Conservation (phyloP, 2,113 vertebrate species). For the Gadus chalcogrammus region DNA sequence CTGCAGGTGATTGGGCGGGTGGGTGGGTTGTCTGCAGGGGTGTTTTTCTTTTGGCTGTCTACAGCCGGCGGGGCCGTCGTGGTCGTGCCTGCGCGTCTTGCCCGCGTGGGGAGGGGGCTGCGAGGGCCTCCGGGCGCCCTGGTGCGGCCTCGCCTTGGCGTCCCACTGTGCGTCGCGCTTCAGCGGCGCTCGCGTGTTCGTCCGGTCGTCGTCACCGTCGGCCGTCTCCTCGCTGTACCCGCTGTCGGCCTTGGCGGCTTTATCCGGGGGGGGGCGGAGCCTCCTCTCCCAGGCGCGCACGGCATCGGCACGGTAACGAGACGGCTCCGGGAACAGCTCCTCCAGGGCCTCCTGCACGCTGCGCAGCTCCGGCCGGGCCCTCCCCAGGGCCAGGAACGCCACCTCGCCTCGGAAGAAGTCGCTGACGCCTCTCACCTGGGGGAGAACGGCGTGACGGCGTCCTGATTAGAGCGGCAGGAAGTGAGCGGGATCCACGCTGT, state of each 20-base stretch:
- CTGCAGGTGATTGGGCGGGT: conserved; percentile 65
- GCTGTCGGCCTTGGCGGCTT: conserved; percentile 74
- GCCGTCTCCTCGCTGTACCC: conserved; percentile 63
- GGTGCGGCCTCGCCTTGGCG: conserved; percentile 3
- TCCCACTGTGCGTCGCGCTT: conserved; percentile 13
- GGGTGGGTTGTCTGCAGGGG: conserved; percentile 40
- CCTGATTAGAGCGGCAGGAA: not conserved
- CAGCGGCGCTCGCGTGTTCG: conserved; percentile 8
- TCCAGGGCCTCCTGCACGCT: conserved; percentile 80
- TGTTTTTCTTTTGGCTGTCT: conserved; percentile 40
- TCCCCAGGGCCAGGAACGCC: conserved; percentile 86
- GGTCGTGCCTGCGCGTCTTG: conserved; percentile 11
- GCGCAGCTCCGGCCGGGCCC: conserved; percentile 77
- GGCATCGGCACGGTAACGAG: conserved; percentile 62
- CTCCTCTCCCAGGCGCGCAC: conserved; percentile 75
- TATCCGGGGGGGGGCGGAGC: conserved; percentile 67
- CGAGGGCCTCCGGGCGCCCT: not conserved
- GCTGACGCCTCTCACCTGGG: conserved; percentile 73
- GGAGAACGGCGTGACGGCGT: not conserved
- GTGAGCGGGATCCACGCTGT: no score
- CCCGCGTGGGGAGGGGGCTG: conserved; percentile 6
- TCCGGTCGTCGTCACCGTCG: conserved; percentile 1
- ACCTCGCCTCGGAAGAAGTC: conserved; percentile 90
- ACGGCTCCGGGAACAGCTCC: conserved; percentile 82
- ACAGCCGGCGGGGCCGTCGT: conserved; percentile 2